Percentiles rank a stretch among this genome's conserved stretches.
Evolutionary conservation across 2,113 vertebrate genomes (phyloP).

Genomic region (Anhinga anhinga): DNA sequence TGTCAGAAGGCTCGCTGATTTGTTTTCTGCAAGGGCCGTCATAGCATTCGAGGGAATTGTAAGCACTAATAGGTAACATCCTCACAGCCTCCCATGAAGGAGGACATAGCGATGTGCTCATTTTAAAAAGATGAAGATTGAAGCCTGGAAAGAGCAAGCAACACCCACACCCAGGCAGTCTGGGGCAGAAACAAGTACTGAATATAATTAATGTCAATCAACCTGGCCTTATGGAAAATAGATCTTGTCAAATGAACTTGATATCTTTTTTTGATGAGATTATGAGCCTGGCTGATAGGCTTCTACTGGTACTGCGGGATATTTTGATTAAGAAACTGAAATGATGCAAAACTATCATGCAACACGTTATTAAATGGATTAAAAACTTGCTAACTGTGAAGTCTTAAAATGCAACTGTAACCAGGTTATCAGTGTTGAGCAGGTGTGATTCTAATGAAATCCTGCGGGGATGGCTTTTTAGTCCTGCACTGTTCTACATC

Average conservation of each 20-base stretch:
- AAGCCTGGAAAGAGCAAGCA: conserved; percentile 1
- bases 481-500: background rate
- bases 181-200: background rate
- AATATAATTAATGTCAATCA: conserved; percentile 33
- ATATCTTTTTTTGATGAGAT: background rate
- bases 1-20: background rate
- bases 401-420: background rate
- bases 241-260: conserved; percentile 39
- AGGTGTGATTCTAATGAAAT: background rate
- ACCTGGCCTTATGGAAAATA: conserved; percentile 7
- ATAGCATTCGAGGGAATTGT: background rate
- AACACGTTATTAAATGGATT: background rate
- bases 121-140: background rate
- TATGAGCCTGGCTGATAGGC: background rate
- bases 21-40: fast-evolving
- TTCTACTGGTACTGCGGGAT: background rate
- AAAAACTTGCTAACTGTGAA: background rate
- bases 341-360: background rate
- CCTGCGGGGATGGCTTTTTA: background rate
- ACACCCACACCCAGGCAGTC: background rate
- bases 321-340: background rate
- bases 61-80: fast-evolving
- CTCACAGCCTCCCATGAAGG: fast-evolving
- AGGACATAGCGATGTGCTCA: background rate
- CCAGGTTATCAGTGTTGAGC: background rate